Conservation (phyloP, 2,797 vertebrate species). For the Tokudaia muenninki region DNA sequence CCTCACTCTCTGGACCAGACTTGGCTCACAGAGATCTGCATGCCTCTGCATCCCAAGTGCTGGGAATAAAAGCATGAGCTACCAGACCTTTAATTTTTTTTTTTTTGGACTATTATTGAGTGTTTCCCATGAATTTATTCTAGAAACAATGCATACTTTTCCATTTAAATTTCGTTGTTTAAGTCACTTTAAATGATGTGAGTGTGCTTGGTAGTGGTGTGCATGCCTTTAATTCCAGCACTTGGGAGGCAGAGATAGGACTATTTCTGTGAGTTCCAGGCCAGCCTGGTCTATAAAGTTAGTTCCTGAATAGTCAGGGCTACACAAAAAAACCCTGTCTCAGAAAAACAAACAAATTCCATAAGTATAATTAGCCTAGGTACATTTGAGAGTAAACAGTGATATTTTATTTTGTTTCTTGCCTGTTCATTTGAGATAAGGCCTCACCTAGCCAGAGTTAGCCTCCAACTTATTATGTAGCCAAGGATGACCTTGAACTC, state of each 20-base stretch:
- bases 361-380: background rate
- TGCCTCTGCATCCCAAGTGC: background rate
- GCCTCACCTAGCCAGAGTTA: background rate
- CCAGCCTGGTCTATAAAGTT: background rate
- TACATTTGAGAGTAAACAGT: slow-evolving; percentile 26
- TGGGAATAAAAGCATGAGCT: background rate
- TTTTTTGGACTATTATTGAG: background rate
- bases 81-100: background rate
- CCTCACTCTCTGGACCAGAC: background rate
- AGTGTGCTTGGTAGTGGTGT: background rate
- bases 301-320: background rate
- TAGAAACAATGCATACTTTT: background rate
- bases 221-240: background rate
- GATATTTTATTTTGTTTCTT: background rate
- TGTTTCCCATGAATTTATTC: slow-evolving; percentile 31
- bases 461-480: background rate
- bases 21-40: background rate
- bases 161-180: background rate
- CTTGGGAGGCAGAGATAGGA: background rate
- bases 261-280: background rate
- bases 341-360: background rate
- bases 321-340: background rate
- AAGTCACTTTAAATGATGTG: background rate
- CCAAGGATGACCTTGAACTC: background rate
- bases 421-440: background rate